These are phyloP conservation scores for Habropoda laboriosa DNA, from an alignment of 1,140 invertebrate species.

Conservation along the genomic window DNA sequence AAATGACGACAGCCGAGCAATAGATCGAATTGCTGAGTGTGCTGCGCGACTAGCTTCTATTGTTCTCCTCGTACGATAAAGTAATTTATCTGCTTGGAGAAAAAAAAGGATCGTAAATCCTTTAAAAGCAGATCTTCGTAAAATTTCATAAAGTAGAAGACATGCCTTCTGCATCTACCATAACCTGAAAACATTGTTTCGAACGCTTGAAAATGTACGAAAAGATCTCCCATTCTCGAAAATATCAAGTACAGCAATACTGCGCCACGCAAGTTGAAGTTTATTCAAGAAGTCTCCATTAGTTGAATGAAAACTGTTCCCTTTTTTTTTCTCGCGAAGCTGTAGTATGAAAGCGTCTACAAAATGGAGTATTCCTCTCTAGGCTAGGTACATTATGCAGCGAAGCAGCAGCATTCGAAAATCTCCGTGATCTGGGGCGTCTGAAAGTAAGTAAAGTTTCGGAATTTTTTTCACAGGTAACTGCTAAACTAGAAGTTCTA, in stretches of 20 bases:
- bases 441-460: too few species aligned
- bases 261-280: too few species aligned
- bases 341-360: not conserved
- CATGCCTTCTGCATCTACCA: not conserved
- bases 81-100: not conserved
- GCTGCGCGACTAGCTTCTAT: constrained; percentile 8
- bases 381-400: not conserved
- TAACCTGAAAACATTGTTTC: not conserved
- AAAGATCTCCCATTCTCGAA: not conserved
- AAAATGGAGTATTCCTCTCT: not conserved
- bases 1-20: not conserved
- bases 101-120: not conserved
- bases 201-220: too few species aligned
- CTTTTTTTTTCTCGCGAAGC: not conserved
- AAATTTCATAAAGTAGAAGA: constrained; percentile 13
- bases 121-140: not conserved
- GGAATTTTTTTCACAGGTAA: too few species aligned
- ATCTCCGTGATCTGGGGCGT: too few species aligned
- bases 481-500: too few species aligned
- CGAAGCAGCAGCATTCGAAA: too few species aligned
- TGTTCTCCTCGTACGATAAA: not conserved
- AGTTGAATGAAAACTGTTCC: not conserved
- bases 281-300: not conserved
- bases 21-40: not conserved
- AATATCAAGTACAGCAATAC: too few species aligned